These are phyloP conservation scores for Timandra comae DNA, from an alignment of 2,888 invertebrate genomes.

Conservation along the genomic window DNA sequence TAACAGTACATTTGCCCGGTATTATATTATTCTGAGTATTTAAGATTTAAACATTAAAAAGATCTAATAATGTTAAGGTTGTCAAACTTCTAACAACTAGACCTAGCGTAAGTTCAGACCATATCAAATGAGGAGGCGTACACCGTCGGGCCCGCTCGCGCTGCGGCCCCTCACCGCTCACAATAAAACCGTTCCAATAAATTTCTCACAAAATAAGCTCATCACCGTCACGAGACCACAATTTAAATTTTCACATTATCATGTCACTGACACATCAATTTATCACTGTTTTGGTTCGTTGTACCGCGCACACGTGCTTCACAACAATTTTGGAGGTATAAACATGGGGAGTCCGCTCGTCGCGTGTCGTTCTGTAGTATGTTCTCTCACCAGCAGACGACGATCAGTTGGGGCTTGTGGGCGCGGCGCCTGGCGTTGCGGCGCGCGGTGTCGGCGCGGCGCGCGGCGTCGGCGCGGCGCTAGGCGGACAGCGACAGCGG, in stretches of 20 bases:
- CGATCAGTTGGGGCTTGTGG: conserved; percentile 7
- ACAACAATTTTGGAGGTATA: no score
- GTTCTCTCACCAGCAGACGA: conserved; percentile 21
- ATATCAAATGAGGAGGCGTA: conserved; percentile 1
- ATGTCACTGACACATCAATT: conserved; percentile 9
- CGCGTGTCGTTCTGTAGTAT: no score
- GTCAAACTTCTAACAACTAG: neutral
- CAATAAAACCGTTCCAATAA: no score
- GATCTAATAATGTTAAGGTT: conserved; percentile 3
- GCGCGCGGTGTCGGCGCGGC: conserved; percentile 19
- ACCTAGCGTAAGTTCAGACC: conserved; percentile 1
- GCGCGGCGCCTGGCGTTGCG: conserved; percentile 18
- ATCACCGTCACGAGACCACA: conserved; percentile 10
- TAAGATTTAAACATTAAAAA: no score
- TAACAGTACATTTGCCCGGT: no score
- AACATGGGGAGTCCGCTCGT: no score
- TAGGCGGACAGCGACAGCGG: conserved; percentile 25
- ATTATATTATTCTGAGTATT: neutral
- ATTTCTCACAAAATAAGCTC: conserved; percentile 18
- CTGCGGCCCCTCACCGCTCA: no score
- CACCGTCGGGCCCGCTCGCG: no score
- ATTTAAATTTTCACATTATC: neutral
- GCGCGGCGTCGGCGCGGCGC: conserved; percentile 24
- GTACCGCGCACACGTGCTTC: no score
- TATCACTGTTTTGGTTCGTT: conserved; percentile 7